phyloP scores from a whole-genome alignment of 2,888 invertebrate genomes.

The Drosophila helvetica region DNA sequence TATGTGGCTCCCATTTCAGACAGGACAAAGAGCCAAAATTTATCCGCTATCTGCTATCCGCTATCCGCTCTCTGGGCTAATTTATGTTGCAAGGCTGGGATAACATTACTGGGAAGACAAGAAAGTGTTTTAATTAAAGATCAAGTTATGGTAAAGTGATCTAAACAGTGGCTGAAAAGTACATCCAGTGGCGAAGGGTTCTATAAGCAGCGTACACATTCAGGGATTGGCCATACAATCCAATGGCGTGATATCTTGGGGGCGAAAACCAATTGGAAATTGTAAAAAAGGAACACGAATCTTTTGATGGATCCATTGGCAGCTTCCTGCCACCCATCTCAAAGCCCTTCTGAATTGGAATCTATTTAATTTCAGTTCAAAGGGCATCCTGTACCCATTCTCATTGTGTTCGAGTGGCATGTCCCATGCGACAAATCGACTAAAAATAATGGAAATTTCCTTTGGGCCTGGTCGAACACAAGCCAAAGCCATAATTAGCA shows the following conservation, averaged over 20 bases:
- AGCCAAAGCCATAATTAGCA: constrained; percentile 56
- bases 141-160: background rate
- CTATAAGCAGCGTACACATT: too few relatives aligned
- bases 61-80: too few relatives aligned
- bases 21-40: constrained; percentile 20
- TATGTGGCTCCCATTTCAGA: constrained; percentile 44
- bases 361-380: background rate
- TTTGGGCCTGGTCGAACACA: constrained; percentile 23
- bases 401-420: background rate
- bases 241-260: too few relatives aligned
- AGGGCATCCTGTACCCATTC: background rate
- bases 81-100: constrained; percentile 16
- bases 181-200: too few relatives aligned
- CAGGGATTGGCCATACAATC: too few relatives aligned
- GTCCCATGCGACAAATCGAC: constrained; percentile 40
- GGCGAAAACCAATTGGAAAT: too few relatives aligned
- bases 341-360: background rate
- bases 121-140: background rate
- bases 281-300: background rate
- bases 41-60: constrained; percentile 19
- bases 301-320: background rate
- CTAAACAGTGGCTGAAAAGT: too few relatives aligned
- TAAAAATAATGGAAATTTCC: constrained; percentile 55
- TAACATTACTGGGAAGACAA: constrained; percentile 1
- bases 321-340: background rate